A percentile compares a stretch with the other conserved stretches of the same genome.
These are phyloP conservation scores for Thalpophila matura DNA, from an alignment of 2,888 invertebrate genomes.

Conservation along the genomic window DNA sequence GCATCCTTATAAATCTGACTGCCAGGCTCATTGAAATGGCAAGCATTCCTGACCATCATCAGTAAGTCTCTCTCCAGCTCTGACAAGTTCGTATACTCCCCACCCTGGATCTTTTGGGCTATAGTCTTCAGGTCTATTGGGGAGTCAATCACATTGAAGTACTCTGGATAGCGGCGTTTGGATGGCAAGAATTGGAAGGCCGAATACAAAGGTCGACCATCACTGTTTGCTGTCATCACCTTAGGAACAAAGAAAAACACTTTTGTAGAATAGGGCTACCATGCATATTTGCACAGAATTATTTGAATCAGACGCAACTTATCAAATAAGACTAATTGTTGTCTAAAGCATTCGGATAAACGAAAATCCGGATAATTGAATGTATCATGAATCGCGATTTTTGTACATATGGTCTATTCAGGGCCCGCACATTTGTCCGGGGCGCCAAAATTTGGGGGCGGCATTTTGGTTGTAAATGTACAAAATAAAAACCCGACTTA, in stretches of 20 bases:
- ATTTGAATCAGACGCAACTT: not conserved
- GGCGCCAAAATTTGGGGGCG: too few relatives aligned
- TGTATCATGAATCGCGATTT: too few relatives aligned
- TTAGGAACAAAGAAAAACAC: slow-evolving; percentile 53
- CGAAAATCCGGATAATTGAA: too few relatives aligned
- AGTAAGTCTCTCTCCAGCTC: slow-evolving; percentile 97
- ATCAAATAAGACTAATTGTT: too few relatives aligned
- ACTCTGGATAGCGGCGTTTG: slow-evolving; percentile 98
- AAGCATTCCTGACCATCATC: slow-evolving; percentile 98
- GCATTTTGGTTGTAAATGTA: too few relatives aligned
- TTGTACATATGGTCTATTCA: too few relatives aligned
- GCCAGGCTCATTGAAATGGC: slow-evolving; percentile 98
- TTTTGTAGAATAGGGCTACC: not conserved
- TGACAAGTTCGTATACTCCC: slow-evolving; percentile 94
- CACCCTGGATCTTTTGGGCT: slow-evolving; percentile 96
- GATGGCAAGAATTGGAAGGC: slow-evolving; percentile 98
- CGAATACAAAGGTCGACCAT: slow-evolving; percentile 95
- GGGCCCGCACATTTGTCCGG: too few relatives aligned
- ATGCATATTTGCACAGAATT: not conserved
- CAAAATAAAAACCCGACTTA: too few relatives aligned
- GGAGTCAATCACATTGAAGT: slow-evolving; percentile 97
- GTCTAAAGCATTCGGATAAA: too few relatives aligned
- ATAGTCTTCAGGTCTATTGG: slow-evolving; percentile 99
- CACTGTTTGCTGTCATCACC: slow-evolving; percentile 96
- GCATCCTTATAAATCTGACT: slow-evolving; percentile 99